A percentile compares a stretch with the other conserved stretches of the same genome.
Conservation (phyloP, 2,113 vertebrate genomes). For the Hippocampus abdominalis region DNA sequence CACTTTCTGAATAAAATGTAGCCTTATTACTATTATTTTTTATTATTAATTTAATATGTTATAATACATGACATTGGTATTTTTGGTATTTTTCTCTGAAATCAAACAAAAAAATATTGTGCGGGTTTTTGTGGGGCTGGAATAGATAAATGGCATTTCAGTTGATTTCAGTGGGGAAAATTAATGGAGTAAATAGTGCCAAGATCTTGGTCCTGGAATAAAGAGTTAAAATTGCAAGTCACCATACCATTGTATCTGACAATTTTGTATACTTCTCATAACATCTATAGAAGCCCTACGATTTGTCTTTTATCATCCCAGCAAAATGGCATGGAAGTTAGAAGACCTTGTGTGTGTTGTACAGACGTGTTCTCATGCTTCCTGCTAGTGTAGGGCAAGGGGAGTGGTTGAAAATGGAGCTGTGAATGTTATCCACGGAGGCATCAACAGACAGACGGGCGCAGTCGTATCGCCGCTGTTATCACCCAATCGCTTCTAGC, state of each 20-base stretch:
- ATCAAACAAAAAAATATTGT: too few species aligned
- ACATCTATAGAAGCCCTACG: background rate
- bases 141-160: too few species aligned
- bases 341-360: background rate
- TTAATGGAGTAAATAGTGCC: too few species aligned
- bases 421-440: slow-evolving; percentile 72
- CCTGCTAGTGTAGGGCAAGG: background rate
- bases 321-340: slow-evolving; percentile 4
- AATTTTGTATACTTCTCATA: background rate
- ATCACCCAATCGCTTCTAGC: slow-evolving; percentile 65
- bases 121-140: too few species aligned
- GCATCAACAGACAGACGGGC: slow-evolving; percentile 72
- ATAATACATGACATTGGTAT: too few species aligned
- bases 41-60: too few species aligned
- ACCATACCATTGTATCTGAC: background rate
- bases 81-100: too few species aligned
- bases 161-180: too few species aligned
- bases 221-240: background rate
- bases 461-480: slow-evolving; percentile 62
- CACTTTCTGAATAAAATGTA: too few species aligned
- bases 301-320: background rate
- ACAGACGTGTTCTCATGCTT: slow-evolving; percentile 2
- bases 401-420: slow-evolving; percentile 25
- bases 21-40: too few species aligned
- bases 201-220: too few species aligned